Base-by-base conservation (phyloP, 2,113 vertebrate genomes). In the Lipotes vexillifer region DNA sequence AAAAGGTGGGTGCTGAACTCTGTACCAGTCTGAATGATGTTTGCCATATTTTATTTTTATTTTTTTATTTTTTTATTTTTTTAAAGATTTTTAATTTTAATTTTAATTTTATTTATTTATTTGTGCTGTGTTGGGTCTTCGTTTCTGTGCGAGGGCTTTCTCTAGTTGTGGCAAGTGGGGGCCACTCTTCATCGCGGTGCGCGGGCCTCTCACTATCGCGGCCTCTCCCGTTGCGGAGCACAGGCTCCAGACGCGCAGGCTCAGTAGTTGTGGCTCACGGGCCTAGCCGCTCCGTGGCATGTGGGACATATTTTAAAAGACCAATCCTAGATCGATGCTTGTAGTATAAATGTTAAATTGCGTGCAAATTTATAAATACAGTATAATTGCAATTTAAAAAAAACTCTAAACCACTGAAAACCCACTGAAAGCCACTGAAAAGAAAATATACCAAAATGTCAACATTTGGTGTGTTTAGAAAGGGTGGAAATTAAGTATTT, bases 1-100 rank as follows among this genome's bases (percentile, higher is more conserved):
- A 84, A 90, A 94, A 88, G 80, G 49, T 87, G 57, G 63, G 8
- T n/a, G 41, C 90, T 92, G 68, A 93, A 63, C 66, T 44, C 66
- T 66, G n/a, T 80, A 68, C 72, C 31, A 65, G 55, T 41, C 31
- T 72, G 63, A 86, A 91, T 93, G 61, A 84, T 90, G 38, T 94
- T 91, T 92, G 93, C 68, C n/a, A 66, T 78, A 25, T 96, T 97
- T 95, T 92, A 94, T 96, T 97, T 95, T 92, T n/a, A n/a, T n/a
- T n/a, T n/a, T n/a, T n/a, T n/a, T n/a, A n/a, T n/a, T n/a, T n/a
- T n/a, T n/a, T n/a, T n/a, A n/a, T n/a, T n/a, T n/a, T n/a, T n/a
- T n/a, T n/a, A n/a, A n/a, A n/a, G n/a, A n/a, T n/a, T n/a, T n/a
- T n/a, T n/a, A n/a, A n/a, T n/a, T n/a, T n/a, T n/a, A n/a, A n/a